Conservation (phyloP, 2,797 vertebrate genomes). For the Craterocephalus amniculus region DNA sequence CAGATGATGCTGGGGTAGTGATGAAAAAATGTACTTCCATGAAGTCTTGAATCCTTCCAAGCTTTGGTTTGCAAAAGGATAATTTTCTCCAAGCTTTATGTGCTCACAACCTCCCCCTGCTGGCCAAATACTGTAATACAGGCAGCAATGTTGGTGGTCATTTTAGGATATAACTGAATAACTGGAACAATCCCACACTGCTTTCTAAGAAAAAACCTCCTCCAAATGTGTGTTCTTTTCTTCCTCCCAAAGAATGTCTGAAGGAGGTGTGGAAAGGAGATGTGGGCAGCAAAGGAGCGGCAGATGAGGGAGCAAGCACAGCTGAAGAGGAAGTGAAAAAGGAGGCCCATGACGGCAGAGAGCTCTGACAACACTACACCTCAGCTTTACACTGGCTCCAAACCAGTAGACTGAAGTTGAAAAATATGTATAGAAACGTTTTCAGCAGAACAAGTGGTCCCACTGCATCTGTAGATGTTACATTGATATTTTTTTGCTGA, state of each 20-base stretch:
- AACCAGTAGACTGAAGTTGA: not conserved
- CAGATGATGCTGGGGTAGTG: too few species aligned
- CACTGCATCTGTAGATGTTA: not conserved
- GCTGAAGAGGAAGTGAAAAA: conserved; percentile 13
- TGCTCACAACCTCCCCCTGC: not conserved
- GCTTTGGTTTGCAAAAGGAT: too few species aligned
- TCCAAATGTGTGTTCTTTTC: not conserved
- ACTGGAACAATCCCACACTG: not conserved
- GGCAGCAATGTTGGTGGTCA: not conserved
- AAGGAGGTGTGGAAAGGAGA: conserved; percentile 88
- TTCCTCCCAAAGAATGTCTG: conserved; percentile 81
- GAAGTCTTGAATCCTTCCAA: too few species aligned
- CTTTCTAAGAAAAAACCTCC: not conserved
- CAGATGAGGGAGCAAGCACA: conserved; percentile 24
- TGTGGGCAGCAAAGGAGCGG: conserved; percentile 44
- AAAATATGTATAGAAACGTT: not conserved
- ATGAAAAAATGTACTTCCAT: too few species aligned
- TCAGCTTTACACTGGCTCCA: conserved; percentile 5
- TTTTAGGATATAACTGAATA: not conserved
- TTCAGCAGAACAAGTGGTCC: not conserved
- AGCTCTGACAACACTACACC: conserved; percentile 69
- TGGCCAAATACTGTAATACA: not conserved
- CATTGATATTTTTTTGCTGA: not conserved
- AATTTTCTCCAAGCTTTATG: too few species aligned
- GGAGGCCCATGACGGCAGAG: conserved; percentile 69